phyloP scores from a whole-genome alignment of 2,888 invertebrate genomes.

The Sphaerophoria rueppellii region DNA sequence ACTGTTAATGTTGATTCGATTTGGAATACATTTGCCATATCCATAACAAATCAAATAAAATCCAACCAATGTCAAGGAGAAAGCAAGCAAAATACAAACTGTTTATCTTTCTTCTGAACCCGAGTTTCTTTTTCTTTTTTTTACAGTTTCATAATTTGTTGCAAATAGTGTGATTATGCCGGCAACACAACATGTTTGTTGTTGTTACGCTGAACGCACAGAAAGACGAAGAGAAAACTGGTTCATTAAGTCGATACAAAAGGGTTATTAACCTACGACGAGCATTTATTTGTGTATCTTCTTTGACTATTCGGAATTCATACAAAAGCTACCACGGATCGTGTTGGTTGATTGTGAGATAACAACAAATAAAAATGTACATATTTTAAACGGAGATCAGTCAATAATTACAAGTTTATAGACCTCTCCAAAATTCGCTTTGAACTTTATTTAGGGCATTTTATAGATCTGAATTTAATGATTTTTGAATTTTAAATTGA shows the following conservation, averaged over 20 bases:
- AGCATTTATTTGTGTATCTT: not conserved
- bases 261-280: slow-evolving; percentile 21
- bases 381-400: slow-evolving; percentile 5
- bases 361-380: not conserved
- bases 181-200: slow-evolving; percentile 5
- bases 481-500: not conserved
- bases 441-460: slow-evolving; percentile 12
- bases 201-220: not conserved
- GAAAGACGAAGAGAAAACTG: slow-evolving; percentile 24
- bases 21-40: not conserved
- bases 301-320: slow-evolving; percentile 16
- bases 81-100: slow-evolving; percentile 24
- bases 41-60: not conserved
- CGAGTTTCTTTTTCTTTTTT: slow-evolving; percentile 3
- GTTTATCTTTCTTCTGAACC: not conserved
- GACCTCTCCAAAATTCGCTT: not conserved
- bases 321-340: slow-evolving; percentile 12
- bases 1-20: not conserved
- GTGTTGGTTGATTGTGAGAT: slow-evolving; percentile 3
- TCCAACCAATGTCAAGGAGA: slow-evolving; percentile 59
- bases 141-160: slow-evolving; percentile 44
- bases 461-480: not conserved
- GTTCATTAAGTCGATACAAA: slow-evolving; percentile 27
- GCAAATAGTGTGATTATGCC: slow-evolving; percentile 22
- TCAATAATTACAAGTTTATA: slow-evolving; percentile 10